Conservation (phyloP, 2,888 invertebrate species). For the Standfussiana lucernea region DNA sequence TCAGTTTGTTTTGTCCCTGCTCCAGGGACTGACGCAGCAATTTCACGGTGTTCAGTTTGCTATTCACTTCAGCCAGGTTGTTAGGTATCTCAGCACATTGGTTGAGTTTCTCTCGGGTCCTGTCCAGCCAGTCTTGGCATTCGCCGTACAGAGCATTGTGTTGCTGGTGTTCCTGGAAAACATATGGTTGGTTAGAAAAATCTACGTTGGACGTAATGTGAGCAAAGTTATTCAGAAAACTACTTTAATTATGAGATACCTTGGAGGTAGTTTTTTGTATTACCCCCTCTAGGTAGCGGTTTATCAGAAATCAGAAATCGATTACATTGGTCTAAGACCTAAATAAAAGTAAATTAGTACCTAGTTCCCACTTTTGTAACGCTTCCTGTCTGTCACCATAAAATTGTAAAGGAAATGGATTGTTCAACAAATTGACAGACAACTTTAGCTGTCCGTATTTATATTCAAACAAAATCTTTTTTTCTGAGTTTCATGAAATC, state of each 20-base stretch:
- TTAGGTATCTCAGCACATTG: constrained; percentile 95
- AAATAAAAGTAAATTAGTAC: background rate
- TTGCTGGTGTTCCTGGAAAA: constrained; percentile 95
- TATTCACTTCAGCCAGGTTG: constrained; percentile 95
- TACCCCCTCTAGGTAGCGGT: background rate
- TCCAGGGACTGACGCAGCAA: constrained; percentile 97
- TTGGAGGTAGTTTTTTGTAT: background rate
- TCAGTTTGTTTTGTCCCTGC: constrained; percentile 94
- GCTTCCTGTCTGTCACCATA: too few relatives aligned
- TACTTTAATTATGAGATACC: too few relatives aligned
- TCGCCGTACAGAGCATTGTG: constrained; percentile 98
- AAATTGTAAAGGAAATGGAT: too few relatives aligned
- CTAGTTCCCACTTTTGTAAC: too few relatives aligned
- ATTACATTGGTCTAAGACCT: background rate
- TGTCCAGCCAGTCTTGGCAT: constrained; percentile 98
- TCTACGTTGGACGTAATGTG: background rate
- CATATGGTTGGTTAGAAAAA: background rate
- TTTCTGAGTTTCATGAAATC: background rate
- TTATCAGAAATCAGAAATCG: background rate
- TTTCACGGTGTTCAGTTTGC: constrained; percentile 96
- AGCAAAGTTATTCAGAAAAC: background rate
- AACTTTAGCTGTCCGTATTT: too few relatives aligned
- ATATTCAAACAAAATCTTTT: too few relatives aligned
- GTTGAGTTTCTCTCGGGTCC: constrained; percentile 96
- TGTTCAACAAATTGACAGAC: too few relatives aligned